Evolutionary conservation across 2,113 vertebrate genomes (phyloP).

Genomic region (Semnornis frantzii): DNA sequence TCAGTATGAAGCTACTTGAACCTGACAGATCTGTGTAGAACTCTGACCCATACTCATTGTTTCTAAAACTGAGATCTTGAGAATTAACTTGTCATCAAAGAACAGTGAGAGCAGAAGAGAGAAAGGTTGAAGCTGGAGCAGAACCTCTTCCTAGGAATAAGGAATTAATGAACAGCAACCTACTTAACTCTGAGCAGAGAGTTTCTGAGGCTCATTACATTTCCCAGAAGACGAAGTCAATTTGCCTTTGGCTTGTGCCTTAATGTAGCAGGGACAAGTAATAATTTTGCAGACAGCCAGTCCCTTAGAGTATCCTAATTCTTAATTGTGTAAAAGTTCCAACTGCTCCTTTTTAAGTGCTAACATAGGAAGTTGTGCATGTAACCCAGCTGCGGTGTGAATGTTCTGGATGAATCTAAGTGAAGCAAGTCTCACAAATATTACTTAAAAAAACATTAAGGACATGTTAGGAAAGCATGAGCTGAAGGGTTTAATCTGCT

Average conservation of each 20-base stretch:
- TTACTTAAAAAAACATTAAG: not conserved
- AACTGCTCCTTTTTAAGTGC: conserved; percentile 60
- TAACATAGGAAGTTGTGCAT: conserved; percentile 55
- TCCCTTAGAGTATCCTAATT: conserved; percentile 50
- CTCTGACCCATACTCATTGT: not conserved
- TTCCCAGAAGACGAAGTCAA: conserved; percentile 58
- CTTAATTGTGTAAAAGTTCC: conserved; percentile 64
- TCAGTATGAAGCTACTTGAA: conserved; percentile 4
- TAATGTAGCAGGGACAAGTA: conserved; percentile 45
- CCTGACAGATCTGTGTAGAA: not conserved
- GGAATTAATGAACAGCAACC: conserved; percentile 33
- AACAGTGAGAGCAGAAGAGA: not conserved
- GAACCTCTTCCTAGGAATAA: conserved; percentile 13
- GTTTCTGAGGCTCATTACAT: conserved; percentile 57
- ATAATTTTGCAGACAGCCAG: conserved; percentile 60
- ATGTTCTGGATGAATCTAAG: conserved; percentile 20
- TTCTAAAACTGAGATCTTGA: conserved; percentile 4
- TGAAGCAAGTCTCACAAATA: not conserved
- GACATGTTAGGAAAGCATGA: not conserved
- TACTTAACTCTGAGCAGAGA: conserved; percentile 31
- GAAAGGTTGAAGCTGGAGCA: not conserved
- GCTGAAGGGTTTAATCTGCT: not conserved
- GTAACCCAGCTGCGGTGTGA: not conserved
- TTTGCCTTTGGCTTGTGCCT: conserved; percentile 53
- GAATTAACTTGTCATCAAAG: conserved; percentile 10